Base-by-base conservation (phyloP, 2,113 vertebrate genomes). In the Calyptomena viridis region DNA sequence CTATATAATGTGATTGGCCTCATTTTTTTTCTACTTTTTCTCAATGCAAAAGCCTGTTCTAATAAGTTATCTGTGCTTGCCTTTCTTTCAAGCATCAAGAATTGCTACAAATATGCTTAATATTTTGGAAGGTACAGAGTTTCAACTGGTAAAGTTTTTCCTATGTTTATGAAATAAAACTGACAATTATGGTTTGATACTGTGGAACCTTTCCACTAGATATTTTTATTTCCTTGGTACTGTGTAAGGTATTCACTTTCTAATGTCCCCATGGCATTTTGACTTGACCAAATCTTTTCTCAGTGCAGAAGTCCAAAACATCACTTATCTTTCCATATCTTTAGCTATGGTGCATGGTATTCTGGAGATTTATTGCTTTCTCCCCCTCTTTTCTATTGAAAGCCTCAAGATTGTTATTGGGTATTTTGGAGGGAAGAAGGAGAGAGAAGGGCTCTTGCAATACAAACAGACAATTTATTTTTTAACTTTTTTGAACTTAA, bases 11-110 rank as follows among this genome's bases (percentile, higher is more conserved):
- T 55, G 9, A 5, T 33, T 72, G 6, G 12, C 13, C 33, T 68
- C 0, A 0, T 4, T 4, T 12, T 6, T 67, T 85, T 73, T 82
- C 27, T 64, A 6, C 14, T 71, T 63, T 91, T 82, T 47, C 21
- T n/a, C 63, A 1, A 23, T 37, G n/a, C 8, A 78, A 47, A 75
- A n/a, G 59, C 2, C 1, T 37, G 9, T 74, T 66, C n/a, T 69
- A 42, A 22, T 28, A 66, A 64, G 53, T 64, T 49, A 22, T 39
- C 18, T 74, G 9, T 39, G 3, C n/a, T 52, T 60, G 5, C n/a
- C 28, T 85, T 82, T 22, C 47, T 79, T 73, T 69, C 12, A 53
- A 46, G 20, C 31, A 55, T 46, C 33, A 64, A 25, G 14, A 84
- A 73, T 31, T 33, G 2, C 35, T 76, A 15, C 5, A 4, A 50